phyloP scores from a whole-genome alignment of 2,888 invertebrate species.

The Fragum whitleyi region DNA sequence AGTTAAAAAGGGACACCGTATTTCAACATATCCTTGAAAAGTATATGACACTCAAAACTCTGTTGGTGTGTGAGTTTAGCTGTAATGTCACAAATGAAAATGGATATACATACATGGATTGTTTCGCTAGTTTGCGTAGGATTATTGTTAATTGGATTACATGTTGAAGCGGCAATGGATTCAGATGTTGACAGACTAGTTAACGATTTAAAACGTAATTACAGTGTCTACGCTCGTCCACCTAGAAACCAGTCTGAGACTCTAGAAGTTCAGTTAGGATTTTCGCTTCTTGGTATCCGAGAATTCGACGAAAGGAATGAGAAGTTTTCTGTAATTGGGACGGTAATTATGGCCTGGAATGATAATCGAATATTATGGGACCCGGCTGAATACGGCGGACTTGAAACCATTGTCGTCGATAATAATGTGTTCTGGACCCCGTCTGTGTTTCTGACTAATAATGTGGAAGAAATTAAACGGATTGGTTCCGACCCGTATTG shows the following conservation, averaged over 20 bases:
- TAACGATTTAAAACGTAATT: conserved; percentile 14
- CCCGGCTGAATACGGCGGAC: background rate
- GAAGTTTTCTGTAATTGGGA: conserved; percentile 12
- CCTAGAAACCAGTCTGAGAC: background rate
- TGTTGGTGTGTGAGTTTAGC: too few relatives aligned
- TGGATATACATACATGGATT: too few relatives aligned
- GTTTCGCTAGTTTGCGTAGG: background rate
- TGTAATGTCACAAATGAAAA: too few relatives aligned
- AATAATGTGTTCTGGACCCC: conserved; percentile 18
- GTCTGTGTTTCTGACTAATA: background rate
- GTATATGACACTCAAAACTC: too few relatives aligned
- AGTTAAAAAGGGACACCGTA: background rate
- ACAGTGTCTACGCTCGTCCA: conserved; percentile 8
- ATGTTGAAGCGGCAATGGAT: background rate
- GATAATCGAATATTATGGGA: background rate
- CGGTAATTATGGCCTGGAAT: background rate
- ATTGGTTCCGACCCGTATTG: conserved; percentile 1
- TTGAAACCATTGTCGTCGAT: conserved; percentile 1
- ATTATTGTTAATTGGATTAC: background rate
- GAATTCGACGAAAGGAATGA: conserved; percentile 14
- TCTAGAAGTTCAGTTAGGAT: background rate
- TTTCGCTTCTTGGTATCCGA: background rate
- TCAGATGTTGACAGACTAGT: conserved; percentile 12
- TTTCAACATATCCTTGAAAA: background rate
- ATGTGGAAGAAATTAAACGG: background rate